Conservation (phyloP, 2,113 vertebrate genomes). For the Murina feae region DNA sequence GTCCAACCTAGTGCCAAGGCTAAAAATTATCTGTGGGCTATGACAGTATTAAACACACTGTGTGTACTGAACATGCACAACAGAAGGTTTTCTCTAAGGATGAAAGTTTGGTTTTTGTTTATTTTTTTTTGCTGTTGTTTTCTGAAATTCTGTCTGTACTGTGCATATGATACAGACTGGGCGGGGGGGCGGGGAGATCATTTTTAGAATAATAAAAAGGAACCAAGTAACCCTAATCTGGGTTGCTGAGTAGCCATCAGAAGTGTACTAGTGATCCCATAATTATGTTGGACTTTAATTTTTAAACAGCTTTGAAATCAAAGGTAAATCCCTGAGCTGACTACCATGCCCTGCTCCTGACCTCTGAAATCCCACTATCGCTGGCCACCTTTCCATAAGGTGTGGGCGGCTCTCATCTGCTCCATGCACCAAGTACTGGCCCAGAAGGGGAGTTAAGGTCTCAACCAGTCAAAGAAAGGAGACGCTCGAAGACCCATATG, state of each 20-base stretch:
- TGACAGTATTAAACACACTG: not conserved
- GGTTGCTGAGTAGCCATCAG: not conserved
- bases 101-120: not conserved
- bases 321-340: not conserved
- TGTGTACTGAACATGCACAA: not conserved
- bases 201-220: not conserved
- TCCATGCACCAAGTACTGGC: not conserved
- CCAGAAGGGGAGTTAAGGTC: not conserved
- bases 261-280: not conserved
- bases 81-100: not conserved
- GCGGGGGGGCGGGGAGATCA: not conserved
- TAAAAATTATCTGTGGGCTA: not conserved
- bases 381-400: not conserved
- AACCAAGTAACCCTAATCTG: not conserved
- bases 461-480: not conserved
- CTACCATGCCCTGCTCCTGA: not conserved
- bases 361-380: not conserved
- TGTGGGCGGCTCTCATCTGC: accelerated
- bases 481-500: not conserved
- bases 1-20: not conserved
- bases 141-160: not conserved
- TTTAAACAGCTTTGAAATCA: not conserved
- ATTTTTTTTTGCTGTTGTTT: not conserved
- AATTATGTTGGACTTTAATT: not conserved
- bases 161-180: not conserved